These are phyloP conservation scores for Trachemys scripta DNA, from an alignment of 2,113 vertebrate species.

Conservation along the genomic window DNA sequence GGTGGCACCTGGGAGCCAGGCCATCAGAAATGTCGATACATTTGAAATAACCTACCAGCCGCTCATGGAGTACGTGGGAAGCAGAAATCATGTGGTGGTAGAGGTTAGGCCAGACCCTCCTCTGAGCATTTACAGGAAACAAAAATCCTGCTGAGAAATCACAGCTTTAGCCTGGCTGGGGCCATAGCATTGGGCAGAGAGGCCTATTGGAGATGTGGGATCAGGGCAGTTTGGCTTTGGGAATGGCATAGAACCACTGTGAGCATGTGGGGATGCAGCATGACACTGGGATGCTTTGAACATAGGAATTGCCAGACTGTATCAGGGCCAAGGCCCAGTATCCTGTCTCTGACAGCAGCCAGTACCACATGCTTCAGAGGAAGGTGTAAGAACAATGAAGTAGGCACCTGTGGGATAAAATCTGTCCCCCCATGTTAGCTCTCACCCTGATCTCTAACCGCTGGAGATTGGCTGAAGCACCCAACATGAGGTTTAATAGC, in stretches of 20 bases:
- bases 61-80: neutral
- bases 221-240: rapidly evolving
- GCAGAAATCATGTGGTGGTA: neutral
- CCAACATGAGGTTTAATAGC: neutral
- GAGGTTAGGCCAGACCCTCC: neutral
- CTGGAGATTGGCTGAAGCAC: rapidly evolving
- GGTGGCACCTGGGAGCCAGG: neutral
- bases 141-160: neutral
- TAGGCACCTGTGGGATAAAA: neutral
- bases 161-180: neutral
- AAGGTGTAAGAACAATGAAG: neutral
- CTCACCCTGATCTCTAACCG: rapidly evolving
- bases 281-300: neutral
- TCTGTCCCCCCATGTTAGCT: neutral
- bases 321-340: neutral
- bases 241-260: neutral
- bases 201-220: neutral
- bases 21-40: neutral
- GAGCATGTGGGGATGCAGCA: neutral
- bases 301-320: neutral
- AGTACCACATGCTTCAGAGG: neutral
- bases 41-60: rapidly evolving
- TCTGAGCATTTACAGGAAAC: neutral
- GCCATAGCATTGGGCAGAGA: neutral
- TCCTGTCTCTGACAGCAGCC: neutral